phyloP scores from a whole-genome alignment of 2,113 vertebrate species.

The Leptobrachium ailaonicum region DNA sequence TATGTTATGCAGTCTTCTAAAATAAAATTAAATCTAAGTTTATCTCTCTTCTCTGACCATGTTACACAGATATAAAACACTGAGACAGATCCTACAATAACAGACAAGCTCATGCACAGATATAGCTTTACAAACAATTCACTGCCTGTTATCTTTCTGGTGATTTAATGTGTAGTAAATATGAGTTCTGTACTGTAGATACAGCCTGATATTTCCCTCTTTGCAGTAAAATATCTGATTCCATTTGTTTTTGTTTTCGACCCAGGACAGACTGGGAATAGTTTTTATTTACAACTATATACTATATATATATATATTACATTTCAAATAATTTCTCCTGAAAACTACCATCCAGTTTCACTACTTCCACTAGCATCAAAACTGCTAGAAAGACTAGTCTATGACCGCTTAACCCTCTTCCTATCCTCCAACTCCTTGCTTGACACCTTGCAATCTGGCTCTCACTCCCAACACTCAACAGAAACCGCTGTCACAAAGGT shows the following conservation, averaged over 20 bases:
- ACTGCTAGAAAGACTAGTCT: too few relatives aligned
- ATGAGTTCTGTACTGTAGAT: slow-evolving; percentile 31
- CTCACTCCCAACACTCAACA: too few relatives aligned
- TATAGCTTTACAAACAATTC: slow-evolving; percentile 34
- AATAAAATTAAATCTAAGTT: slow-evolving; percentile 19
- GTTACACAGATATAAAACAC: slow-evolving; percentile 39
- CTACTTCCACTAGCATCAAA: too few relatives aligned
- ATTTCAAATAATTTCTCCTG: too few relatives aligned
- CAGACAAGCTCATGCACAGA: slow-evolving; percentile 18
- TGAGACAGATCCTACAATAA: slow-evolving; percentile 28
- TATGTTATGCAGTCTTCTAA: not conserved
- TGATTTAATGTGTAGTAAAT: slow-evolving; percentile 41
- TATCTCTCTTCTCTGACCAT: slow-evolving; percentile 9
- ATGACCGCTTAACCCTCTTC: too few relatives aligned
- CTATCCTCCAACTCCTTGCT: too few relatives aligned
- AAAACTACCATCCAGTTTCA: too few relatives aligned
- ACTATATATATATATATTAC: too few relatives aligned
- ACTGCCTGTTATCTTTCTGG: slow-evolving; percentile 30
- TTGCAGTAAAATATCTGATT: slow-evolving; percentile 22
- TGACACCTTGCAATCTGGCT: too few relatives aligned
- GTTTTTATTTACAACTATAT: too few relatives aligned
- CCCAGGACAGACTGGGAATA: slow-evolving; percentile 5
- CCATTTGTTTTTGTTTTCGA: not conserved
- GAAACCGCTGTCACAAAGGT: too few relatives aligned
- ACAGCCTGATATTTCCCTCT: not conserved